Percentiles rank a stretch among this genome's conserved stretches.
Evolutionary conservation across 2,888 invertebrate genomes (phyloP).

Genomic region (Tortricodes alternella): DNA sequence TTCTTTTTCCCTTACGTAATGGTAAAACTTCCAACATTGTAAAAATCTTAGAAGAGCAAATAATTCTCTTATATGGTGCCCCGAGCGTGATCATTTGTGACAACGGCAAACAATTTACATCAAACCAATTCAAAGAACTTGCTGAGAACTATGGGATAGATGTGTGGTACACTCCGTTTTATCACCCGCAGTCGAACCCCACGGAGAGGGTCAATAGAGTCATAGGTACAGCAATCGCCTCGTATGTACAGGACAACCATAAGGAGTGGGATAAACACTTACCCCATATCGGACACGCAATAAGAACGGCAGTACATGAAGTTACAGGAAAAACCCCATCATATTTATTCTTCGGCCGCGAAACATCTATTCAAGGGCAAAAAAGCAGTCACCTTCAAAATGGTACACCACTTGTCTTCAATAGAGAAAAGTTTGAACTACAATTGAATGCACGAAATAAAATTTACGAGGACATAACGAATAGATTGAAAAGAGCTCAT

Average conservation of each 20-base stretch:
- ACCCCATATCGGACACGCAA: conserved; percentile 39
- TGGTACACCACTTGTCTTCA: neutral
- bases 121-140: conserved; percentile 30
- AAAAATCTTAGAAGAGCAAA: conserved; percentile 31
- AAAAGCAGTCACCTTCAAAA: neutral
- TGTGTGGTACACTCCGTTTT: conserved; percentile 35
- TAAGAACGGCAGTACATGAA: conserved; percentile 41
- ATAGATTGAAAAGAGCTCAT: neutral
- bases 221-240: conserved; percentile 40
- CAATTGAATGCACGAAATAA: neutral
- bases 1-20: neutral
- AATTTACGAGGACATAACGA: neutral
- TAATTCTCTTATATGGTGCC: conserved; percentile 31
- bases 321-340: conserved; percentile 39
- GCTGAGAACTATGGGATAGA: conserved; percentile 4
- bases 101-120: conserved; percentile 35
- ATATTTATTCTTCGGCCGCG: conserved; percentile 36
- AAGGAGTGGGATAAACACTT: conserved; percentile 40
- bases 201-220: conserved; percentile 46
- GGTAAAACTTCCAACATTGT: conserved; percentile 29
- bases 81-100: conserved; percentile 34
- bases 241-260: conserved; percentile 36
- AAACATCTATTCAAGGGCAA: conserved; percentile 25
- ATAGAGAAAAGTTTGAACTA: neutral
- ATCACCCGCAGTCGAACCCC: conserved; percentile 49